A percentile compares a stretch with the other conserved stretches of the same genome.
phyloP scores from a whole-genome alignment of 1,140 invertebrate species.

The Dendroctonus ponderosae region DNA sequence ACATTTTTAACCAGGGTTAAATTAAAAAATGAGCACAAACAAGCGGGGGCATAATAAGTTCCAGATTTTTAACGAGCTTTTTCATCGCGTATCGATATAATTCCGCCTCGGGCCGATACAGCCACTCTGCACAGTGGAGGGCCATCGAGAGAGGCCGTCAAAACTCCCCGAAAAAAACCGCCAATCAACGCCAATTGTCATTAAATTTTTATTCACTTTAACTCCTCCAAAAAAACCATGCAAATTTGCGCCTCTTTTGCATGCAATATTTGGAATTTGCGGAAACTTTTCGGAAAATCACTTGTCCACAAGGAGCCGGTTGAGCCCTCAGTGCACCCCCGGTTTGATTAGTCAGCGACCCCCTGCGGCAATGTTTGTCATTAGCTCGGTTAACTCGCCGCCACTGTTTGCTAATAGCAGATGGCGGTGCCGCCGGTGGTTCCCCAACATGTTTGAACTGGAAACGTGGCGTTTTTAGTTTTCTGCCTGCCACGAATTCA shows the following conservation, averaged over 20 bases:
- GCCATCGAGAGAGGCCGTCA: not conserved
- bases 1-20: slow-evolving; percentile 27
- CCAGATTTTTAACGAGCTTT: slow-evolving; percentile 34
- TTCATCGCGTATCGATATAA: slow-evolving; percentile 30
- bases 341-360: slow-evolving; percentile 45
- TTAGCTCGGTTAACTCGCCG: slow-evolving; percentile 49
- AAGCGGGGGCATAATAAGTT: slow-evolving; percentile 29
- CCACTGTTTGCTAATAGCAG: slow-evolving; percentile 50
- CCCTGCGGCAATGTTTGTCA: slow-evolving; percentile 47
- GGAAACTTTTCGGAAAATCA: not conserved
- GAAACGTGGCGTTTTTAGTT: not conserved
- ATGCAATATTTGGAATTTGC: not conserved
- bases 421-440: slow-evolving; percentile 34
- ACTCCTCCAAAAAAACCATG: not conserved
- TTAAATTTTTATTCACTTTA: not conserved
- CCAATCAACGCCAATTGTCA: not conserved
- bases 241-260: not conserved
- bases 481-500: slow-evolving; percentile 15
- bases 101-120: slow-evolving; percentile 11
- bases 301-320: not conserved
- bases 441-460: slow-evolving; percentile 13
- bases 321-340: slow-evolving; percentile 7
- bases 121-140: not conserved
- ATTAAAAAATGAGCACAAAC: slow-evolving; percentile 35
- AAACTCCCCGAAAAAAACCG: not conserved